Evolutionary conservation across 2,888 invertebrate species (phyloP).

Genomic region (Sarcophaga variegata): DNA sequence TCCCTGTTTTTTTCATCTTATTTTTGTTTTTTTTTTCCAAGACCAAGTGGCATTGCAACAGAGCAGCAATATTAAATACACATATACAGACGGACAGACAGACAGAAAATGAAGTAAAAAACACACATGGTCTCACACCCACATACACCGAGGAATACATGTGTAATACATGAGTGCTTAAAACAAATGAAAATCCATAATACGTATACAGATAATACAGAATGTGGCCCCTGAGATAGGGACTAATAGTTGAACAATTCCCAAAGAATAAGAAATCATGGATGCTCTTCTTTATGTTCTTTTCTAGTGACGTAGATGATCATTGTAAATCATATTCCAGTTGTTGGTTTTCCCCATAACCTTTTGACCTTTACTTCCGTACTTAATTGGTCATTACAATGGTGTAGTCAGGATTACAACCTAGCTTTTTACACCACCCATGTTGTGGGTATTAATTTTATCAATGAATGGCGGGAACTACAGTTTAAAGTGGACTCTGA

Average conservation of each 20-base stretch:
- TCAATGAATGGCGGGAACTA: no score
- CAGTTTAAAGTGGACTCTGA: no score
- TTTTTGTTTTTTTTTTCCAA: background rate
- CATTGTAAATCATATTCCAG: no score
- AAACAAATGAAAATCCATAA: background rate
- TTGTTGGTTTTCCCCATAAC: no score
- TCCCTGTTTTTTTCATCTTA: background rate
- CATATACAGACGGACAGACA: conserved; percentile 23
- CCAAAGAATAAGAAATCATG: background rate
- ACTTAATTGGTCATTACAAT: no score
- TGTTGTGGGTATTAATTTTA: no score
- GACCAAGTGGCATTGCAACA: conserved; percentile 60
- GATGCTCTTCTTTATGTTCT: no score
- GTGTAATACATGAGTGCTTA: background rate
- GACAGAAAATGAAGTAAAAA: background rate
- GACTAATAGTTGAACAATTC: background rate
- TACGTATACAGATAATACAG: no score
- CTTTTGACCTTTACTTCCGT: no score
- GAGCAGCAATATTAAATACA: conserved; percentile 50
- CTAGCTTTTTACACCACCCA: no score
- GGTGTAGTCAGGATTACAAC: no score
- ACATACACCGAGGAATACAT: background rate
- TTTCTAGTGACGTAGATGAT: no score
- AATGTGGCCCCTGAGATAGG: background rate
- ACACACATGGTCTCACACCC: background rate